Conservation (phyloP, 2,888 invertebrate species). For the Trichopoda pennipes region DNA sequence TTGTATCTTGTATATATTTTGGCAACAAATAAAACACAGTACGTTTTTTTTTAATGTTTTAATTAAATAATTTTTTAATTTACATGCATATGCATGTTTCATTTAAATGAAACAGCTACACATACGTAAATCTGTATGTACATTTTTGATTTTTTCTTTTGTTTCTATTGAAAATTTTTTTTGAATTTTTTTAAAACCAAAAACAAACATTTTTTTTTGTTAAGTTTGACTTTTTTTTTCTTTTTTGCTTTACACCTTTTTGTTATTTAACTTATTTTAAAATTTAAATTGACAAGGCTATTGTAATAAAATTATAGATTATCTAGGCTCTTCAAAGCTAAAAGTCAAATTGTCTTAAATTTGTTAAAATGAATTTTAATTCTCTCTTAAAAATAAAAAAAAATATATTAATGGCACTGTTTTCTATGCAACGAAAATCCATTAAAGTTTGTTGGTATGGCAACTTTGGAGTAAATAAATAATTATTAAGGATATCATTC, state of each 20-base stretch:
- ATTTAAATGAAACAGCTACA: too few species aligned
- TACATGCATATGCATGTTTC: slow-evolving; percentile 51
- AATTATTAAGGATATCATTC: too few species aligned
- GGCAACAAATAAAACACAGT: slow-evolving; percentile 82
- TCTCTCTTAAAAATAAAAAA: too few species aligned
- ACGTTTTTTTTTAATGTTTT: slow-evolving; percentile 74
- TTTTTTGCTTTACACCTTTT: neutral
- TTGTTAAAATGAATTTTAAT: too few species aligned
- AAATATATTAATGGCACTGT: too few species aligned
- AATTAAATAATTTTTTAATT: slow-evolving; percentile 57
- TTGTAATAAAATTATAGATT: too few species aligned
- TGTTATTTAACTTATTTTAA: neutral
- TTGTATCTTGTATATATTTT: slow-evolving; percentile 76
- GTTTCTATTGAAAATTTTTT: neutral
- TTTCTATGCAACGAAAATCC: too few species aligned
- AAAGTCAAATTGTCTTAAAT: too few species aligned
- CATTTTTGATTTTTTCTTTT: slow-evolving; percentile 52
- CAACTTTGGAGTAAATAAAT: too few species aligned
- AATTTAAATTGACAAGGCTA: too few species aligned
- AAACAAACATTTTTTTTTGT: neutral
- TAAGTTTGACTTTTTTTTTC: neutral
- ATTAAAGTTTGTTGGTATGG: too few species aligned
- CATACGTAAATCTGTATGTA: slow-evolving; percentile 62
- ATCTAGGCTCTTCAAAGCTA: too few species aligned
- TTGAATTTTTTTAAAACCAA: neutral